Evolutionary conservation across 2,797 vertebrate species (phyloP).

Genomic region (Monodelphis domestica): DNA sequence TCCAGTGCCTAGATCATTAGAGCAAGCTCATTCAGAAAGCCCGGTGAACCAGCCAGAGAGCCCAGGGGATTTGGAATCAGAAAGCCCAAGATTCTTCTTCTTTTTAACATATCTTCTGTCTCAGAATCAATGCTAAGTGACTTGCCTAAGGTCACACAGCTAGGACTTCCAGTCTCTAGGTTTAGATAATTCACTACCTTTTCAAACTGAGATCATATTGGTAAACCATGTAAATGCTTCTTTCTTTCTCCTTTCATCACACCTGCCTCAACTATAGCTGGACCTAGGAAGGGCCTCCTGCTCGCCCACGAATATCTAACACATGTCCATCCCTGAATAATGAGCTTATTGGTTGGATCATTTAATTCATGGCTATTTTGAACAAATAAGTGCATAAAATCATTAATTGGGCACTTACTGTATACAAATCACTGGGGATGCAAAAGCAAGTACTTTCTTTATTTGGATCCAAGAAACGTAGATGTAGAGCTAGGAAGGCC

Average conservation of each 20-base stretch:
- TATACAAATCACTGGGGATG: not conserved
- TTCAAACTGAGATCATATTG: not conserved
- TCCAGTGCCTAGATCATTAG: not conserved
- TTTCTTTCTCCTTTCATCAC: not conserved
- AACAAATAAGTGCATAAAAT: not conserved
- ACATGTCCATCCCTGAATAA: not conserved
- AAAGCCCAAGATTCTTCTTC: not conserved
- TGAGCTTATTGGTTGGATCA: no score
- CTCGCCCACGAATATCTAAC: not conserved
- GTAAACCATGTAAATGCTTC: not conserved
- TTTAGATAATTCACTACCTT: not conserved
- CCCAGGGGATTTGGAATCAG: not conserved
- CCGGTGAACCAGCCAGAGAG: not conserved
- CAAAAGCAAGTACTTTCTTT: not conserved
- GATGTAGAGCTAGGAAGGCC: not conserved
- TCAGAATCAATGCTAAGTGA: no score
- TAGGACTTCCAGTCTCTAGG: no score
- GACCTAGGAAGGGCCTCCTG: not conserved
- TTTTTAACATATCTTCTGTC: no score
- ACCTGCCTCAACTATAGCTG: not conserved
- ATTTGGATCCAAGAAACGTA: not conserved
- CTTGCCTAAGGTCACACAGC: no score
- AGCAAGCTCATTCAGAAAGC: not conserved
- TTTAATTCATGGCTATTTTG: not conserved
- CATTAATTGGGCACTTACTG: not conserved